Base-by-base conservation (phyloP, 1,140 invertebrate genomes). In the Conopomorpha cramerella region DNA sequence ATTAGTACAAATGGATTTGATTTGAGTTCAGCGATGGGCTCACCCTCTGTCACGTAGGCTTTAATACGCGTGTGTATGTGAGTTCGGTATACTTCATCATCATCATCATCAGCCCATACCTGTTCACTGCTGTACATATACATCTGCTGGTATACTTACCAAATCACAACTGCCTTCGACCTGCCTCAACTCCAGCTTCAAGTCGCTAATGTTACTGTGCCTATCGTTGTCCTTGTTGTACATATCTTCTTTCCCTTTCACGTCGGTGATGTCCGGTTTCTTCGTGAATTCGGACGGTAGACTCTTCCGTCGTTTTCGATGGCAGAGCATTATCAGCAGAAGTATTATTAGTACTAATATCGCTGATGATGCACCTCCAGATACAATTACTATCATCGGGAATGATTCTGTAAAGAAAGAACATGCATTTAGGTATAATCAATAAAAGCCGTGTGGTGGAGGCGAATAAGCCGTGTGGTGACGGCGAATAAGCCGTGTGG, bases 111-210 rank as follows among this genome's bases (percentile, higher is more conserved):
- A n/a, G n/a, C n/a, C n/a, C n/a, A n/a, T n/a, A n/a, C n/a, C n/a
- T n/a, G n/a, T n/a, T n/a, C n/a, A n/a, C n/a, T n/a, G n/a, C n/a
- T n/a, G n/a, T n/a, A n/a, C n/a, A n/a, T n/a, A n/a, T n/a, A n/a
- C n/a, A n/a, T n/a, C n/a, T n/a, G n/a, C n/a, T n/a, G n/a, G n/a
- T n/a, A n/a, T n/a, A 45, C 56, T 63, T 43, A 71, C 68, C 58
- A 68, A 48, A 43, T 71, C 64, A 58, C 66, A 67, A 19, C 55
- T 60, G 4, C 64, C 66, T 43, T 73, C 65, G 10, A 70, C 60
- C 34, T 73, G 64, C 2, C 68, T 38, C 27, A 73, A 30, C 36
- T 73, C 66, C 27, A 73, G 38, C 30, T 73, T 73, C 36, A 73
- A 40, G 39, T 73, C 66, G 34, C 68, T 73, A 2, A 73, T 68